Conservation (phyloP, 1,140 invertebrate genomes). For the Alviniconcha marisindica region DNA sequence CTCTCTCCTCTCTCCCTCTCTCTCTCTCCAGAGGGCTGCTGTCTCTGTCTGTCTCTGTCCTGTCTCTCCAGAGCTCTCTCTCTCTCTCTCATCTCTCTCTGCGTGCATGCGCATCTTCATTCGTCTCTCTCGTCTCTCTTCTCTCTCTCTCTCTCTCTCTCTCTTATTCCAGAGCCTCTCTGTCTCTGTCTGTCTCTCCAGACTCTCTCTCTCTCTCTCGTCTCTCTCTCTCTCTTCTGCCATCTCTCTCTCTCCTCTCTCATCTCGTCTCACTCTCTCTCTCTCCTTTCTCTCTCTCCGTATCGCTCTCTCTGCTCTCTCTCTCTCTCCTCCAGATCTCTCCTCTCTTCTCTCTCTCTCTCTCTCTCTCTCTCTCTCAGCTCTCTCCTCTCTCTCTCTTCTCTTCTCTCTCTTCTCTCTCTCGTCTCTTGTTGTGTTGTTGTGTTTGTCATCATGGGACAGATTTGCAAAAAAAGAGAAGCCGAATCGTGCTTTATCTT, state of each 20-base stretch:
- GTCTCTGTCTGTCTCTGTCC: constrained; percentile 24
- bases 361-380: no score
- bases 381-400: no score
- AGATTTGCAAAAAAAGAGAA: no score
- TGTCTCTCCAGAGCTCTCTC: background rate
- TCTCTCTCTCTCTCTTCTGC: no score
- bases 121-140: no score
- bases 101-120: background rate
- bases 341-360: no score
- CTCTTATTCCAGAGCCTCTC: no score
- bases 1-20: background rate
- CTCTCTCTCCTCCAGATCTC: background rate
- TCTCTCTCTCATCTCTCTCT: background rate
- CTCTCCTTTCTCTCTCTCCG: background rate
- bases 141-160: background rate
- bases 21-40: constrained; percentile 39
- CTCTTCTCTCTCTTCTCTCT: no score
- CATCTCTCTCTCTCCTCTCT: no score
- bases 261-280: background rate
- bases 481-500: no score
- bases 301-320: background rate
- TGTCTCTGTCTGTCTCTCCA: background rate
- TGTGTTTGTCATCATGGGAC: no score
- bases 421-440: no score
- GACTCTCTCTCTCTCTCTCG: background rate